These are phyloP conservation scores for Lucinisca nassula DNA, from an alignment of 2,888 invertebrate species.

Conservation along the genomic window DNA sequence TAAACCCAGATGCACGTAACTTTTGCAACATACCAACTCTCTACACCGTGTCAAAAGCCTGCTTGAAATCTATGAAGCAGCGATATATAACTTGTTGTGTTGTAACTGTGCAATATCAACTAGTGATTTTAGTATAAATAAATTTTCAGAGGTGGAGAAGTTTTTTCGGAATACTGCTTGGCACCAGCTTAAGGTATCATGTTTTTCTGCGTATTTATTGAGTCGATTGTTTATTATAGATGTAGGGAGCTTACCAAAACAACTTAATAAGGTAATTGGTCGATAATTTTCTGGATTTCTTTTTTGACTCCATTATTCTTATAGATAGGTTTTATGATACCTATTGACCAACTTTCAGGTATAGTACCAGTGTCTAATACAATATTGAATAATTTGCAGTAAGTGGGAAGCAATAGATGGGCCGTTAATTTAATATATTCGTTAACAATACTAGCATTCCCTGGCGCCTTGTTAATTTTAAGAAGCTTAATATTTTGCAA, in stretches of 20 bases:
- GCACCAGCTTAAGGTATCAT: neutral
- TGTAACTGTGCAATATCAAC: neutral
- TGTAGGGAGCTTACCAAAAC: neutral
- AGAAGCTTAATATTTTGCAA: neutral
- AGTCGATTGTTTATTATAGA: neutral
- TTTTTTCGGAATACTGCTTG: neutral
- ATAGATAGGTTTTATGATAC: neutral
- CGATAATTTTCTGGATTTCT: neutral
- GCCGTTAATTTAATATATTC: neutral
- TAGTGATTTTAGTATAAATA: neutral
- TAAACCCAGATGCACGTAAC: neutral
- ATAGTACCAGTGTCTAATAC: neutral
- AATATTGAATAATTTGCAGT: neutral
- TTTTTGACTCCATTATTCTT: neutral
- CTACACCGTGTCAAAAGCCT: neutral
- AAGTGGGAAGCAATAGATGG: neutral
- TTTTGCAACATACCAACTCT: neutral
- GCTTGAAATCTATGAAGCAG: neutral
- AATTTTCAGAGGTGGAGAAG: neutral
- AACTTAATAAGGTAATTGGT: neutral
- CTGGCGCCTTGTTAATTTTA: neutral
- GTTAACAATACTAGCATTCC: neutral
- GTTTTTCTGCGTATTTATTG: neutral
- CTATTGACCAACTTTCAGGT: neutral
- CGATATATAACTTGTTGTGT: neutral